Conservation (phyloP, 2,888 invertebrate genomes). For the Zhuqinia jingwanae region DNA sequence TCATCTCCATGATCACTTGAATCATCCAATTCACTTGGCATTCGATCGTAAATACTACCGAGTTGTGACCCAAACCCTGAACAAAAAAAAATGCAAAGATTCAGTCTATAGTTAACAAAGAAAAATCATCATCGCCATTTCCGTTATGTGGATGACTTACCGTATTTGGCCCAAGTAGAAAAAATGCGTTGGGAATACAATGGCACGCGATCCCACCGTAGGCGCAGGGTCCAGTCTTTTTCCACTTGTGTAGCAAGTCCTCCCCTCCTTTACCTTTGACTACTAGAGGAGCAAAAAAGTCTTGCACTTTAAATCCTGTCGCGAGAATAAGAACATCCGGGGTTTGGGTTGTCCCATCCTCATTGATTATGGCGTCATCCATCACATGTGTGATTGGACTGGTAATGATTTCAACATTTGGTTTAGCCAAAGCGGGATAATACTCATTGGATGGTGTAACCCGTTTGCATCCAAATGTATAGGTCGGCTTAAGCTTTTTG, state of each 20-base stretch:
- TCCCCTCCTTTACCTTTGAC: conserved; percentile 62
- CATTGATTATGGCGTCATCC: conserved; percentile 55
- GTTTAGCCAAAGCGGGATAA: conserved; percentile 65
- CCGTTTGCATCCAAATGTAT: conserved; percentile 75
- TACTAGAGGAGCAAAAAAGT: conserved; percentile 74
- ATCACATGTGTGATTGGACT: conserved; percentile 62
- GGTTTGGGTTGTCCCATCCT: conserved; percentile 68
- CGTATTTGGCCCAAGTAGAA: conserved; percentile 74
- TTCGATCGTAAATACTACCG: conserved; percentile 67
- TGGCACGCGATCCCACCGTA: conserved; percentile 66
- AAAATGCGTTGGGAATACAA: conserved; percentile 71
- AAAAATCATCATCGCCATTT: no score
- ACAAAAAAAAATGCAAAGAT: no score
- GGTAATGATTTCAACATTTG: conserved; percentile 68
- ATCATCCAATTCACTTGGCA: conserved; percentile 73
- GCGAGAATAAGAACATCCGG: conserved; percentile 75
- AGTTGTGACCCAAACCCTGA: conserved; percentile 69
- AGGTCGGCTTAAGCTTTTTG: conserved; percentile 70
- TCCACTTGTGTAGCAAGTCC: conserved; percentile 70
- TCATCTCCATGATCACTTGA: conserved; percentile 69
- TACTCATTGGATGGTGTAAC: conserved; percentile 69
- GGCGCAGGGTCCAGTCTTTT: conserved; percentile 67
- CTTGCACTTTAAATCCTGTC: conserved; percentile 76
- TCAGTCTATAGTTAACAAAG: no score
- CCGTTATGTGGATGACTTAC: no score